phyloP scores from a whole-genome alignment of 2,113 vertebrate species.

The Lynx canadensis region DNA sequence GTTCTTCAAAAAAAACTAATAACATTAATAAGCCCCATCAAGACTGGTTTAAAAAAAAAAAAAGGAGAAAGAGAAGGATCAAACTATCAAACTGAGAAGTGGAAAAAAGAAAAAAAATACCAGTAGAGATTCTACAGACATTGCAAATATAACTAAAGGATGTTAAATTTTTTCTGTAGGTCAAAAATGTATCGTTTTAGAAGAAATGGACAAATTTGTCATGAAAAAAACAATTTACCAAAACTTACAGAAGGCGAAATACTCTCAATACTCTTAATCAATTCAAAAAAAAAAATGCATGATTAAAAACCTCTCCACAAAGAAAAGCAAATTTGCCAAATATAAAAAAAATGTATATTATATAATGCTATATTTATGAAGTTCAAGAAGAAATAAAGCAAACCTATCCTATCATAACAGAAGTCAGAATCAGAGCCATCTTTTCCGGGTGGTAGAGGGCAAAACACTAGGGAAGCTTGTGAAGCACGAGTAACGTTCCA shows the following conservation, averaged over 20 bases:
- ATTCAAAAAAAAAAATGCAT: background rate
- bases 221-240: background rate
- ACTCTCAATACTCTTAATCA: too few species aligned
- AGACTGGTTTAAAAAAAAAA: background rate
- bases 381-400: background rate
- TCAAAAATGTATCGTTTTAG: background rate
- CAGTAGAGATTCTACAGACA: background rate
- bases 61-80: background rate
- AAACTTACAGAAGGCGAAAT: background rate
- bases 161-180: background rate
- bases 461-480: background rate
- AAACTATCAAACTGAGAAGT: background rate
- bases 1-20: background rate
- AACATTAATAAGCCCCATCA: background rate
- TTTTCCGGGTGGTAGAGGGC: too few species aligned
- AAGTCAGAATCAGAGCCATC: background rate
- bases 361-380: background rate
- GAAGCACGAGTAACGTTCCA: accelerated
- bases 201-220: background rate
- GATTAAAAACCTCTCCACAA: background rate
- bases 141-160: background rate
- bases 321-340: background rate
- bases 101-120: background rate
- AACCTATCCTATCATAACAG: background rate
- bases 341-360: background rate